A percentile compares a stretch with the other conserved stretches of the same genome.
Conservation (phyloP, 2,888 invertebrate genomes). For the Hypena proboscidalis region DNA sequence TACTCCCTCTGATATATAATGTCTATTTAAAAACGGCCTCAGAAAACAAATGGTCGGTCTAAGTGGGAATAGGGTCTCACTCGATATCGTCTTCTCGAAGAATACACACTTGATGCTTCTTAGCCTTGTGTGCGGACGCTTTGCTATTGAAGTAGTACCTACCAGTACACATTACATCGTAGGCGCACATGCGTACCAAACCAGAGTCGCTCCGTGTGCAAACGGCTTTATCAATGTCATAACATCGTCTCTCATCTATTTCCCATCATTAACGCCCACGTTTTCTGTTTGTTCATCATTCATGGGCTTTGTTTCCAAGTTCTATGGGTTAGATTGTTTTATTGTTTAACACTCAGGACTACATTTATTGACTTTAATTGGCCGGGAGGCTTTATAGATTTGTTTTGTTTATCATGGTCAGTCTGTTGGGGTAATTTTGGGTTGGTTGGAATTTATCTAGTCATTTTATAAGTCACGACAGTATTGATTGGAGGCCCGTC, state of each 20-base stretch:
- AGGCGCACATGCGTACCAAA: too few species aligned
- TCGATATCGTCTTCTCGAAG: too few species aligned
- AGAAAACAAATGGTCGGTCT: too few species aligned
- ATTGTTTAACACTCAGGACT: constrained; percentile 47
- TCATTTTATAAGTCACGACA: not conserved
- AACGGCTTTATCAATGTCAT: constrained; percentile 19
- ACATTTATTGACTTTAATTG: constrained; percentile 48
- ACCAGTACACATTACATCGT: too few species aligned
- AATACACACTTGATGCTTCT: too few species aligned
- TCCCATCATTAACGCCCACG: constrained; percentile 44
- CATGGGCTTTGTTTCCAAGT: constrained; percentile 41
- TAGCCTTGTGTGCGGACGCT: too few species aligned
- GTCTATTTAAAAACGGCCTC: too few species aligned
- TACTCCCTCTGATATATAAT: too few species aligned
- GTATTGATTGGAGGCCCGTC: too few species aligned
- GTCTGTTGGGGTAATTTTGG: constrained; percentile 4
- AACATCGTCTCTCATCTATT: constrained; percentile 32
- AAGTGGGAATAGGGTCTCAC: too few species aligned
- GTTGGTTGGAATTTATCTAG: not conserved
- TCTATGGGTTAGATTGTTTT: constrained; percentile 45
- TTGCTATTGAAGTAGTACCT: too few species aligned
- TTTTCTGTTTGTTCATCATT: constrained; percentile 45
- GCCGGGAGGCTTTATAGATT: constrained; percentile 39
- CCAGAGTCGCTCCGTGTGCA: too few species aligned
- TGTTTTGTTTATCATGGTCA: constrained; percentile 24